Evolutionary conservation across 2,888 invertebrate genomes (phyloP).

Genomic region (Cerastoderma edule): DNA sequence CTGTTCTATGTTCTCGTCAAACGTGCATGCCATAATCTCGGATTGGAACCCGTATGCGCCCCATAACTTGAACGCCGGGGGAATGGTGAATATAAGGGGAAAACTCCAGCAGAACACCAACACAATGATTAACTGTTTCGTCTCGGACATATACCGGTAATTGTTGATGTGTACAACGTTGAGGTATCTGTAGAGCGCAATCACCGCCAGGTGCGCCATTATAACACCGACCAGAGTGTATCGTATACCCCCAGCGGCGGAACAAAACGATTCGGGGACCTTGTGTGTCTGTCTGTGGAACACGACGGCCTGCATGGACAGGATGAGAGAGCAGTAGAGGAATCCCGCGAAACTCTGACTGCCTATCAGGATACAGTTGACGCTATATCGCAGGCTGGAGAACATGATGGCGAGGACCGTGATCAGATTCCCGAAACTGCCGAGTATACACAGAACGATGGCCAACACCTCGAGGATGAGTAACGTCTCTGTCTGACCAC

Average conservation of each 20-base stretch:
- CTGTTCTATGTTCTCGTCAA: conserved; percentile 64
- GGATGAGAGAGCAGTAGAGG: conserved; percentile 70
- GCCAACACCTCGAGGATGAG: conserved; percentile 66
- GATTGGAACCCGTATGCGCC: conserved; percentile 71
- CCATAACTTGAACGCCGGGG: conserved; percentile 71
- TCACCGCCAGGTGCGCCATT: conserved; percentile 70
- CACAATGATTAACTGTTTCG: conserved; percentile 55
- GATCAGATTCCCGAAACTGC: conserved; percentile 73
- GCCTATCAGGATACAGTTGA: conserved; percentile 77
- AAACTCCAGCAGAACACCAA: conserved; percentile 72
- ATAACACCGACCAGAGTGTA: conserved; percentile 73
- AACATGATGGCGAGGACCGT: conserved; percentile 76
- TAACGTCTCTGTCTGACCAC: conserved; percentile 60
- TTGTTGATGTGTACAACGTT: conserved; percentile 71
- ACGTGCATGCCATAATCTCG: conserved; percentile 74
- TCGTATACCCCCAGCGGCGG: conserved; percentile 70
- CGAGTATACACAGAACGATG: conserved; percentile 67
- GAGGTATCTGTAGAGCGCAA: conserved; percentile 74
- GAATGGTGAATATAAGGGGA: conserved; percentile 68
- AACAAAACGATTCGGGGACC: conserved; percentile 63
- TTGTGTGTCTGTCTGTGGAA: conserved; percentile 65
- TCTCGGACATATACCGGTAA: conserved; percentile 67
- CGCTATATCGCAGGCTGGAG: conserved; percentile 71
- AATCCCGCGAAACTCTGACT: conserved; percentile 75
- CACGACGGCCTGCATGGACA: conserved; percentile 74